Conservation (phyloP, 2,888 invertebrate genomes). For the Lepetodrilus schrolli region DNA sequence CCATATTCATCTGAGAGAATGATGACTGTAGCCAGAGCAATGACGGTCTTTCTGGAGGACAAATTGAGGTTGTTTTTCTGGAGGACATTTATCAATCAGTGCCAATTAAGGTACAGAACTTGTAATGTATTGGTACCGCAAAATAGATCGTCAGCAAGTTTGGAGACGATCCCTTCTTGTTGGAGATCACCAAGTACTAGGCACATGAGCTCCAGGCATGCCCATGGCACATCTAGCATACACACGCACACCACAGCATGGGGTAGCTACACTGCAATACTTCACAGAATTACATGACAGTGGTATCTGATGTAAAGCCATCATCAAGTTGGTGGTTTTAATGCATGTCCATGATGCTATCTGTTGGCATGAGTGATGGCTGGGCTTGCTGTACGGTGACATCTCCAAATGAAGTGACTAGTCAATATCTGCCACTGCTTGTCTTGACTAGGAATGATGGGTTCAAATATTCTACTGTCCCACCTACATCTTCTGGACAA, state of each 20-base stretch:
- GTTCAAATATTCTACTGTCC: conserved; percentile 45
- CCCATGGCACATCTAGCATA: conserved; percentile 55
- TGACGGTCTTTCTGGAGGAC: conserved; percentile 38
- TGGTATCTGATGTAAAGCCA: conserved; percentile 52
- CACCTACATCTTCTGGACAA: conserved; percentile 36
- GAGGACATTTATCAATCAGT: conserved; percentile 30
- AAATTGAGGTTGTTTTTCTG: conserved; percentile 28
- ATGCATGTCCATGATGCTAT: conserved; percentile 48
- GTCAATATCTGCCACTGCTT: conserved; percentile 33
- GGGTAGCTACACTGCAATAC: conserved; percentile 52
- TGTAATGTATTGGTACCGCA: conserved; percentile 31
- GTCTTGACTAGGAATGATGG: conserved; percentile 43
- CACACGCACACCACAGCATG: conserved; percentile 45
- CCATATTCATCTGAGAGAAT: conserved; percentile 45
- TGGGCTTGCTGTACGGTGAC: conserved; percentile 39
- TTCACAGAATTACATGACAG: conserved; percentile 47
- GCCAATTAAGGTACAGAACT: conserved; percentile 30
- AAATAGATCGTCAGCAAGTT: conserved; percentile 44
- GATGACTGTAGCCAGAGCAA: conserved; percentile 8
- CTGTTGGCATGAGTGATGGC: conserved; percentile 39
- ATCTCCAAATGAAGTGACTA: conserved; percentile 42
- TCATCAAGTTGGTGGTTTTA: conserved; percentile 43
- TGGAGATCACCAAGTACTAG: conserved; percentile 36
- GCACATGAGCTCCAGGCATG: conserved; percentile 53
- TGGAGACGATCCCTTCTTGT: conserved; percentile 34